Evolutionary conservation across 2,113 vertebrate genomes (phyloP), one percentile per base, ranked within the genome.

Genomic region (Percopsis transmontana): DNA sequence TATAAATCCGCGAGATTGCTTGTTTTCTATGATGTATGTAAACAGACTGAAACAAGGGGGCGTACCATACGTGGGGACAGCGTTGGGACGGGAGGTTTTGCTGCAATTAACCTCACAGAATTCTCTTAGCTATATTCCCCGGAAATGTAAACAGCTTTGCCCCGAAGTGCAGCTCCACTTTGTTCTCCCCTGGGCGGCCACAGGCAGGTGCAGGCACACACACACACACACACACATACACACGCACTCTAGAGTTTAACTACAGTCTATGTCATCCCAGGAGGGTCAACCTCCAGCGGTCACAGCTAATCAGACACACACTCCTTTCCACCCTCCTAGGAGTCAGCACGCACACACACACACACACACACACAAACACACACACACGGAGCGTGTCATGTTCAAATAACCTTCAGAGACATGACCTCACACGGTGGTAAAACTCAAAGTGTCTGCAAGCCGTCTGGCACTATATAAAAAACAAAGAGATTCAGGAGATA

Each of bases 201-300:
- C 52, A 20, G 63, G 69, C 62, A 72, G 53, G 71, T 44, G 72
- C 63, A 71, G 53, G 50, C 80, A 23, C 50, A 23, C 50, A 23
- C 50, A 23, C 50, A 56, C 50, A 23, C 50, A 52, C 50, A 21
- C 50, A 52, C 50, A 14, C 50, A 52, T 19, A 21, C 50, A 52
- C 50, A 18, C 50, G 21, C 50, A 21, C 50, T 13, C 12, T 19
- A 18, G 16, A 75, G 44, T 58, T 54, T 82, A 70, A 53, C 21
- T 24, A 24, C 57, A 60, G 68, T 65, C 56, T 57, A 51, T 70
- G 66, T 77, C 69, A 64, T 39, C 14, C 38, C 60, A 59, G 70
- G 55, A 73, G 62, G 76, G 58, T 72, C 70, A 73, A 66, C 54
- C 40, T 74, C 69, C 80, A 47, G 63, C 59, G 74, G 82, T 82